Evolutionary conservation across 92 coral and sea anemone species (phyloP).

Genomic region (Porites evermanni): DNA sequence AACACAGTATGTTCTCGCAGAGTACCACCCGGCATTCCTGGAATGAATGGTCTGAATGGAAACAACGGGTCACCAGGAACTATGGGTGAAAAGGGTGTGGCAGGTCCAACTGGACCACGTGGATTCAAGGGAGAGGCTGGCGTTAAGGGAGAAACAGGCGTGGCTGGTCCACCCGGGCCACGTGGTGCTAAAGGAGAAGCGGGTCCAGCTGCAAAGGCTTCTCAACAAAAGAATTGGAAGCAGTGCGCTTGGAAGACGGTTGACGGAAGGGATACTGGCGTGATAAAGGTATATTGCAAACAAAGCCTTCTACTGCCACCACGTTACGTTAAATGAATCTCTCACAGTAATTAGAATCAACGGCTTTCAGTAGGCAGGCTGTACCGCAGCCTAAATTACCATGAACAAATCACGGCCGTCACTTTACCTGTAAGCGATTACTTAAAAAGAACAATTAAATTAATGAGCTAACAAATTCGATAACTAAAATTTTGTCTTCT

Average conservation of each 20-base stretch:
- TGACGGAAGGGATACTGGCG: constrained; percentile 33
- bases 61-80: not conserved
- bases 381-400: no score
- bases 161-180: constrained; percentile 21
- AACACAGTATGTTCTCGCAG: constrained; percentile 3
- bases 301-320: no score
- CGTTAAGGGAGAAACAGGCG: constrained; percentile 23
- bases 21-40: constrained; percentile 48
- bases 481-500: no score
- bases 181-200: constrained; percentile 18
- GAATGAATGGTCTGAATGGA: constrained; percentile 20
- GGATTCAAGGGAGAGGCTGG: constrained; percentile 61
- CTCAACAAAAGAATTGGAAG: constrained; percentile 22
- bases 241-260: constrained; percentile 47
- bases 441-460: no score
- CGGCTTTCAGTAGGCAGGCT: no score
- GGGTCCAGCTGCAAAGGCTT: not conserved
- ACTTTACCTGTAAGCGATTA: no score
- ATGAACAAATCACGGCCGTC: no score
- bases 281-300: constrained; percentile 32
- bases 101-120: constrained; percentile 43
- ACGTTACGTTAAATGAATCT: no score
- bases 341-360: no score
- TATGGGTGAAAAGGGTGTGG: not conserved
- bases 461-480: no score